Evolutionary conservation across 2,888 invertebrate species (phyloP), one percentile per base, ranked within the genome.

Genomic region (Drosophila vallismaia): DNA sequence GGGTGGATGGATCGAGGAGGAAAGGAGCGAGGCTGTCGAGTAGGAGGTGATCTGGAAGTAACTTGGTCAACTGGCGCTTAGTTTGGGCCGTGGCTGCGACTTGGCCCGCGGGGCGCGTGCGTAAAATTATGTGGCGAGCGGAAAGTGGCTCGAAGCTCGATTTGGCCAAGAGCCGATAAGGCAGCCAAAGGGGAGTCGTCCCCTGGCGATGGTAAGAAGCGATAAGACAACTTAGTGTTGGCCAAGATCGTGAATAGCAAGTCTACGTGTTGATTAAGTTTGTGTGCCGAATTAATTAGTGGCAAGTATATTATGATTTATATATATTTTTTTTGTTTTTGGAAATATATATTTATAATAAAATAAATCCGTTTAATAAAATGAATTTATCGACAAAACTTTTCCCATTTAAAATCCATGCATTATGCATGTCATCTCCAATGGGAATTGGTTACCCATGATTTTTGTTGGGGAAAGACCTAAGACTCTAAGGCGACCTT

Each of bases 1-100:
- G 36, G n/a, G n/a, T 36, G 26, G 53, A 48, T 62, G 42, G 19
- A 19, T 19, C 19, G 19, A 19, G 19, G 19, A 19, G 19, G 19
- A 42, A 48, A 31, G 44, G 53, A 10, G 9, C 24, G 7, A 12
- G 58, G 70, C n/a, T 59, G 38, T 5, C 9, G 9, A 9, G 19
- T 19, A 10, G 24, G 44, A 44, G 44, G 44, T 10, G 44, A 44
- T 24, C 44, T 10, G 44, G 44, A 24, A 10, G 19, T 44, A 24
- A 44, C 44, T 44, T 31, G 67, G 66, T 51, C 57, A 68, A 83
- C 80, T 83, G 83, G 80, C 76, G 80, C 77, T 74, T 77, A 67
- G 24, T 38, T 33, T 40, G 59, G 29, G 48, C 50, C 63, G 54
- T 53, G 58, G 58, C 71, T 19, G 8, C 44, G 8, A 24, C 44